Base-by-base conservation (phyloP, 2,113 vertebrate species). In the Apeltes quadracus region DNA sequence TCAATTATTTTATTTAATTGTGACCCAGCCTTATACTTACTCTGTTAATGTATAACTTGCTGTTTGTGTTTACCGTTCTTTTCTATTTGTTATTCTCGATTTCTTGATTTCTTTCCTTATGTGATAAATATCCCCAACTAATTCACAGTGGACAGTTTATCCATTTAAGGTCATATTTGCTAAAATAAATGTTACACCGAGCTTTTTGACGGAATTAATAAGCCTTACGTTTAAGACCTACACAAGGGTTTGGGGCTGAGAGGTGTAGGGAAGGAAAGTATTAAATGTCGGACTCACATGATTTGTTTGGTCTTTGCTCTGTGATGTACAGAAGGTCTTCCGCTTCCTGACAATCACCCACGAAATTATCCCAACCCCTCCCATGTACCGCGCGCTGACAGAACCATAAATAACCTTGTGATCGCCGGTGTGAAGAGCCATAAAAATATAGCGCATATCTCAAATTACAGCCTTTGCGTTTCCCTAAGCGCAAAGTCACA, bases 381-480 rank as follows among this genome's bases (percentile, higher is more conserved):
- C 51, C 41, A n/a, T 66, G 16, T 48, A 14, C 53, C 13, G 23
- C 34, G 11, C 22, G 27, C 67, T 76, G 78, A 78, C 76, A 78
- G 44, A 65, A 63, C 63, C 63, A 77, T 89, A 87, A 87, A 87
- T 84, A 80, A 80, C 39, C 22, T 6, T 4, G 38, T 55, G 76
- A 79, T 76, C 23, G 71, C 82, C 67, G 27, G 27, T 68, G 50
- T 71, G 44, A 81, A 46, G 34, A 54, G 23, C 27, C 66, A 69
- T 81, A 82, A 87, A 91, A 82, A 29, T 18, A 39, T 20, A 59
- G 46, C 50, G 48, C 20, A 34, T 70, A 34, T 72, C 9, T 20
- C 56, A 81, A 80, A 88, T 85, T 81, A 76, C 61, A 88, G 71
- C 76, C 59, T 76, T 66, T 66, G 71, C 57, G 46, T 61, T 82